Evolutionary conservation across 2,113 vertebrate genomes (phyloP).

Genomic region (Climacteris rufus): DNA sequence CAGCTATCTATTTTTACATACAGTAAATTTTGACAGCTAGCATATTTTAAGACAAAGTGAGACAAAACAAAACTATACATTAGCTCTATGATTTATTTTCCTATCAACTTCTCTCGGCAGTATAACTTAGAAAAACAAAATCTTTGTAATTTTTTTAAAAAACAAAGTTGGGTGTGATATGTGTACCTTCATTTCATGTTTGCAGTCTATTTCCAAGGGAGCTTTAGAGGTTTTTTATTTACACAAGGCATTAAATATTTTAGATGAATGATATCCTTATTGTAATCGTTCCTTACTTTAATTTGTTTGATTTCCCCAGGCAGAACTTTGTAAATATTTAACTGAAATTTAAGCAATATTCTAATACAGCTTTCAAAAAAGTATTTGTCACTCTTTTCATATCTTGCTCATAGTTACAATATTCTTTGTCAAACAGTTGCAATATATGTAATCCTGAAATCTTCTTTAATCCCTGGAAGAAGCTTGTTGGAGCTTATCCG

Average conservation of each 20-base stretch:
- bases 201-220: neutral
- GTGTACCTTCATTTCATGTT: neutral
- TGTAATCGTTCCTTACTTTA: neutral
- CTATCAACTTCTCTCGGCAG: neutral
- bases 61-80: neutral
- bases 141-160: neutral
- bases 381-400: neutral
- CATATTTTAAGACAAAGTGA: neutral
- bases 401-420: neutral
- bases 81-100: neutral
- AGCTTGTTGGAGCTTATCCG: neutral
- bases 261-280: neutral
- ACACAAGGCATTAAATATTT: neutral
- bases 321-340: slow-evolving; percentile 25
- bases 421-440: neutral
- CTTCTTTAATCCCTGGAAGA: neutral
- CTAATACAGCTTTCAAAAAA: neutral
- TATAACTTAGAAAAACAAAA: neutral
- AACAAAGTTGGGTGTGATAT: neutral
- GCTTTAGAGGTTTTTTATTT: neutral
- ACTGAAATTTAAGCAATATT: neutral
- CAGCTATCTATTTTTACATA: neutral
- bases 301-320: slow-evolving; percentile 1
- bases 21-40: neutral
- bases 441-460: neutral